These are phyloP conservation scores for Limonius californicus DNA, from an alignment of 1,140 invertebrate genomes.

Conservation along the genomic window DNA sequence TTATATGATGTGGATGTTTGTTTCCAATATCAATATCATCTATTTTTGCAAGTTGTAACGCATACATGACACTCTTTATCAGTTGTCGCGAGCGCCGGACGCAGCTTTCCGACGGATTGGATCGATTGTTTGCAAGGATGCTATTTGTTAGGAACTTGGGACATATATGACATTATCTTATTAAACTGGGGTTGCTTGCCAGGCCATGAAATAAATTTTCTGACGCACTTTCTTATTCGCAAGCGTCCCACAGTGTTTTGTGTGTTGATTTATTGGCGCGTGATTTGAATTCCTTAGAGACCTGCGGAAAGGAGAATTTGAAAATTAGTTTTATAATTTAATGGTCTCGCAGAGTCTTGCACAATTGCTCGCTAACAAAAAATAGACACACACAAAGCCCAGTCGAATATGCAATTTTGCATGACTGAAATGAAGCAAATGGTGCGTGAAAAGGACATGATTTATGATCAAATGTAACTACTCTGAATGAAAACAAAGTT, in stretches of 20 bases:
- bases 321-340: constrained; percentile 32
- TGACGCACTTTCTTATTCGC: constrained; percentile 36
- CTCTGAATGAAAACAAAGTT: no score
- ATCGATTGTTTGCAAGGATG: constrained; percentile 31
- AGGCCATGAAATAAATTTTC: constrained; percentile 39
- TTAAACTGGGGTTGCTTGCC: constrained; percentile 38
- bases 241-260: constrained; percentile 32
- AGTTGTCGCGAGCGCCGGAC: constrained; percentile 28
- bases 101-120: constrained; percentile 28
- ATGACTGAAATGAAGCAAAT: no score
- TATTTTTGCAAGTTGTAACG: constrained; percentile 7
- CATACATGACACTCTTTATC: constrained; percentile 12
- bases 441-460: no score
- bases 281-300: constrained; percentile 36
- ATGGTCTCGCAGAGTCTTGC: neutral
- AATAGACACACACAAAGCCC: neutral
- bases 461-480: no score
- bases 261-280: constrained; percentile 38
- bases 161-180: constrained; percentile 39
- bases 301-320: constrained; percentile 23
- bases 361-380: constrained; percentile 1
- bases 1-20: constrained; percentile 21
- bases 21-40: constrained; percentile 20
- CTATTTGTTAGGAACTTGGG: constrained; percentile 33
- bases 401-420: neutral